A percentile compares a stretch with the other conserved stretches of the same genome.
Conservation (phyloP, 2,888 invertebrate genomes). For the Brachypterus glaber region DNA sequence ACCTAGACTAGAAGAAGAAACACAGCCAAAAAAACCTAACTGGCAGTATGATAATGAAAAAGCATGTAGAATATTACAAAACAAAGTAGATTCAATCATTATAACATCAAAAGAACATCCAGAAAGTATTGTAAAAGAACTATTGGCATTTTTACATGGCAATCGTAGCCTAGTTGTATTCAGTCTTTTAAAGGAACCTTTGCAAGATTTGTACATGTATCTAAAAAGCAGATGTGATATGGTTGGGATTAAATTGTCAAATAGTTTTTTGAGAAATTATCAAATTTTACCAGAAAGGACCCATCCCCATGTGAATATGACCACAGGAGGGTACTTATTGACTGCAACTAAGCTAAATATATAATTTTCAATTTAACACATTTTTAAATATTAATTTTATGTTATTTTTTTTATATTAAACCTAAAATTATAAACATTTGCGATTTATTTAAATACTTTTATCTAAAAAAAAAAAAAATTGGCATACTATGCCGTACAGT, state of each 20-base stretch:
- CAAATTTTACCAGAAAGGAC: conserved; percentile 86
- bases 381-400: conserved; percentile 10
- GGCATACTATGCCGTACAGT: too few relatives aligned
- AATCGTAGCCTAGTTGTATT: conserved; percentile 82
- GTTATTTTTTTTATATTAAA: not conserved
- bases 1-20: conserved; percentile 13
- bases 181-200: conserved; percentile 68
- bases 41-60: conserved; percentile 62
- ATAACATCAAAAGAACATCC: conserved; percentile 84
- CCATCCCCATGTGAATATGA: conserved; percentile 91
- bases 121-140: conserved; percentile 60
- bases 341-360: conserved; percentile 49
- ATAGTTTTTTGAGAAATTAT: conserved; percentile 82
- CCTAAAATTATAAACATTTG: too few relatives aligned
- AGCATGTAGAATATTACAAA: conserved; percentile 52
- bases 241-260: conserved; percentile 67
- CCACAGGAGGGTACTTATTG: conserved; percentile 81
- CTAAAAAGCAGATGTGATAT: conserved; percentile 64
- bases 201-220: conserved; percentile 72
- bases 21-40: conserved; percentile 46
- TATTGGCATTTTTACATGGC: conserved; percentile 67
- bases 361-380: conserved; percentile 19
- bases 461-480: too few relatives aligned
- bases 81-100: conserved; percentile 64
- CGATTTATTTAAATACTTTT: too few relatives aligned